Evolutionary conservation across 2,888 invertebrate species (phyloP), one percentile per base, ranked within the genome.

Genomic region (Taphrorychus bicolor): DNA sequence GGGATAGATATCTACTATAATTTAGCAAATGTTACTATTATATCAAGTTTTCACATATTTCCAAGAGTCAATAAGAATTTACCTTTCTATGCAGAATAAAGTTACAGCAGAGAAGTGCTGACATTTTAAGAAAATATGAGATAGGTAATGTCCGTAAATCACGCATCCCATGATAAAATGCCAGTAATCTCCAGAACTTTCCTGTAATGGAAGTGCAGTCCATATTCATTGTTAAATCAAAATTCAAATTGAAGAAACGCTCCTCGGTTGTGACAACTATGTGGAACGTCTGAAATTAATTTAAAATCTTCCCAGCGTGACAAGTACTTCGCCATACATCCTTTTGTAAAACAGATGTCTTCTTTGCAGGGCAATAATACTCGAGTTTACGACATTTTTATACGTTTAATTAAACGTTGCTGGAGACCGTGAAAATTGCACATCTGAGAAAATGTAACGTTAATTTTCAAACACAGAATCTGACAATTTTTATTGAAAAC

Each of bases 121-220:
- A 51, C 51, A 51, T 51, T 19, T 51, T 51, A 51, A 51, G 51
- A 51, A 51, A 21, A 51, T 51, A 51, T 21, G 51, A 7, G 19
- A 21, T 18, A n/a, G 51, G 40, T 22, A 56, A 32, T 40, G 40
- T 40, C 18, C 19, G n/a, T 56, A n/a, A 41, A 18, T 56, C 40
- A 56, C 56, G 41, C 41, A 41, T 56, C 14, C 45, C 14, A 45
- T 45, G 45, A 45, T 45, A 45, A 45, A 45, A 45, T 45, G 45
- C 45, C 5, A 45, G 45, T 45, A 45, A 45, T 45, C 45, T 45
- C 45, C 45, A 45, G 45, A 45, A 45, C 45, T 45, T 45, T 45
- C 17, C 45, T 5, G 45, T 45, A 45, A 45, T 45, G 45, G 45
- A 45, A 45, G 17, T 45, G 45, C 45, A 45, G 45, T 45, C 45